Base-by-base conservation (phyloP, 2,888 invertebrate species). In the Adelognathus sp. region DNA sequence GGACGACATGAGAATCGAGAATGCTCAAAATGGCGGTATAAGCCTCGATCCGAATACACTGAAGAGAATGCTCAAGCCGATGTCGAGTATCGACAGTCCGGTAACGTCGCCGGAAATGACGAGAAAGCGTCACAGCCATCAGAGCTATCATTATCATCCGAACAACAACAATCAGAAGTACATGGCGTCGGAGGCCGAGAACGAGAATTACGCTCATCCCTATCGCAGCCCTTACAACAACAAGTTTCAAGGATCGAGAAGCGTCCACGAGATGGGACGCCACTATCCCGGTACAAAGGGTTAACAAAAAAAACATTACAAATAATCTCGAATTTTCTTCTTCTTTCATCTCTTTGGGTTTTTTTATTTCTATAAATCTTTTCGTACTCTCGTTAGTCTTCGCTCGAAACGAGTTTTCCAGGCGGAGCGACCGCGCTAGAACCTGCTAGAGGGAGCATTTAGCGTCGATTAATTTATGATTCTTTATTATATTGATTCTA, bases 11-110 rank as follows among this genome's bases (percentile, higher is more conserved):
- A 94, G 92, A 75, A 91, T 91, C 83, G 92, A 91, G 67, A 91
- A 90, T 75, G 87, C 89, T 39, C 89, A 90, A 73, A 90, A 90
- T 71, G 89, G 89, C 78, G 92, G 92, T 33, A 92, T 93, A 86
- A 93, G 92, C 85, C 91, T 95, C 92, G 97, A 97, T 92, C 96
- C 96, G 88, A 96, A 95, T 89, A 98, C 98, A 6, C 93, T 98
- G 85, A 98, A 98, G 92, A 94, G 97, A 82, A 98, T 98, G 97
- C 93, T 98, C 85, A 98, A 98, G 89, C 98, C 98, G 61, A 97
- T 98, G 95, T 96, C 98, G 24, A 97, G 96, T 84, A 95, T 95
- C 74, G 97, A 97, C 90, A 97, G 96, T 88, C 97, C 97, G 1
- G 97, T 96, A 64, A 97, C 97, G 60, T 97, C 97, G 72, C 97